phyloP scores from a whole-genome alignment of 2,888 invertebrate genomes.

The Plagodis dolabraria region DNA sequence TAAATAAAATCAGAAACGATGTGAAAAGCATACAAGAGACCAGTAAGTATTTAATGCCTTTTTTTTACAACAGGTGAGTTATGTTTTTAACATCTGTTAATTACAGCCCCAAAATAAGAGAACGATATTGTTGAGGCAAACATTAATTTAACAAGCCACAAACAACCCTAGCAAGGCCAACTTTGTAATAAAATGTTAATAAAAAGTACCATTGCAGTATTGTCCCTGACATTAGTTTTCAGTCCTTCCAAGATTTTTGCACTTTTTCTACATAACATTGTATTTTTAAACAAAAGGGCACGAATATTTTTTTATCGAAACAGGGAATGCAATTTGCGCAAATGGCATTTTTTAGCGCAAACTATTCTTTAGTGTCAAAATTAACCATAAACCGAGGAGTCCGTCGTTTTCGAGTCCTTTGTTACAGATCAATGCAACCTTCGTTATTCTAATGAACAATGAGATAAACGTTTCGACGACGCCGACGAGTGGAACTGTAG shows the following conservation, averaged over 20 bases:
- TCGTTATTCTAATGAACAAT: constrained; percentile 52
- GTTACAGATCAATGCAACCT: constrained; percentile 42
- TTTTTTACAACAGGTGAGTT: constrained; percentile 6
- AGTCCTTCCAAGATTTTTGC: constrained; percentile 56
- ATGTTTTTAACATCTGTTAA: constrained; percentile 9
- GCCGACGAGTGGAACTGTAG: constrained; percentile 54
- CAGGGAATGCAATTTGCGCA: constrained; percentile 71
- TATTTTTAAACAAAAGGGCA: constrained; percentile 43
- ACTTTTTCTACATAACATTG: constrained; percentile 53
- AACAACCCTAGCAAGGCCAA: constrained; percentile 16
- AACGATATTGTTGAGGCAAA: constrained; percentile 11
- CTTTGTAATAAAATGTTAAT: constrained; percentile 25
- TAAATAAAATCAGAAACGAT: constrained; percentile 22
- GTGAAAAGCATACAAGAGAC: constrained; percentile 21
- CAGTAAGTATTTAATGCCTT: constrained; percentile 17
- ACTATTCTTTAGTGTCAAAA: constrained; percentile 52
- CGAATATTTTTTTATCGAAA: constrained; percentile 47
- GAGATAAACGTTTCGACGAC: constrained; percentile 53
- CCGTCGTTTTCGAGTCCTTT: constrained; percentile 53
- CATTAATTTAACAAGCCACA: constrained; percentile 31
- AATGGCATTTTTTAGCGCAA: constrained; percentile 67
- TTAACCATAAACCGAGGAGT: constrained; percentile 57
- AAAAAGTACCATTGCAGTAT: constrained; percentile 36
- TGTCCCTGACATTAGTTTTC: constrained; percentile 37
- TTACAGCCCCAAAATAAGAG: constrained; percentile 7